These are phyloP conservation scores for Harpalus rubripes DNA, from an alignment of 2,888 invertebrate species.

Conservation along the genomic window DNA sequence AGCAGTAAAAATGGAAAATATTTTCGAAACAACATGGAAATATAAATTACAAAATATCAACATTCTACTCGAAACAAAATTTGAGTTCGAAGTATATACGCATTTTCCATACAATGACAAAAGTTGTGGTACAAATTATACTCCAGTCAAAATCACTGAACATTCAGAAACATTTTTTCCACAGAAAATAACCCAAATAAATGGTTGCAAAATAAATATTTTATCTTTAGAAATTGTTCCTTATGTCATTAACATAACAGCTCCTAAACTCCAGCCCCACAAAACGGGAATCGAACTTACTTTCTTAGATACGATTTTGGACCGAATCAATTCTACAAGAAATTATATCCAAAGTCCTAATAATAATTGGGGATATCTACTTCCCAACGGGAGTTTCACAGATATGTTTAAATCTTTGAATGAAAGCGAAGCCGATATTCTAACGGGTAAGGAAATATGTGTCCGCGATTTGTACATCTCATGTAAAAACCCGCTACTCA, in stretches of 20 bases:
- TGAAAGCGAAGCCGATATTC: constrained; percentile 15
- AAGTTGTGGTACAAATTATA: constrained; percentile 25
- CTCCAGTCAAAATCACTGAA: not conserved
- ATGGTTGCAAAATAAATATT: constrained; percentile 25
- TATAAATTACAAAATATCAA: constrained; percentile 10
- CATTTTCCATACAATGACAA: constrained; percentile 16
- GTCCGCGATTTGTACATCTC: too few species aligned
- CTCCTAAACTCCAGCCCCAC: not conserved
- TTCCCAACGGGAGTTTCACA: constrained; percentile 24
- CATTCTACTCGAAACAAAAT: not conserved
- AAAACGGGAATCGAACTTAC: constrained; percentile 40
- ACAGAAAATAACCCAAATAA: constrained; percentile 13
- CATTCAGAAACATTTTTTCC: constrained; percentile 1
- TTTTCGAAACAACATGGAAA: constrained; percentile 17
- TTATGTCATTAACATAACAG: constrained; percentile 16
- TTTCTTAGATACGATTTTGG: not conserved
- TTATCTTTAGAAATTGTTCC: constrained; percentile 3
- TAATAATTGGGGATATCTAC: constrained; percentile 23
- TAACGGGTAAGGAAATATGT: not conserved
- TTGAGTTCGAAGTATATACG: not conserved
- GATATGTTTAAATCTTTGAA: constrained; percentile 34
- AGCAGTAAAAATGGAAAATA: not conserved
- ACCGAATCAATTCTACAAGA: constrained; percentile 9
- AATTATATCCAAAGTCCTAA: constrained; percentile 13
- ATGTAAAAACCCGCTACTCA: too few species aligned